A percentile compares a stretch with the other conserved stretches of the same genome.
phyloP scores from a whole-genome alignment of 1,140 invertebrate genomes.

The Papilio helenus region DNA sequence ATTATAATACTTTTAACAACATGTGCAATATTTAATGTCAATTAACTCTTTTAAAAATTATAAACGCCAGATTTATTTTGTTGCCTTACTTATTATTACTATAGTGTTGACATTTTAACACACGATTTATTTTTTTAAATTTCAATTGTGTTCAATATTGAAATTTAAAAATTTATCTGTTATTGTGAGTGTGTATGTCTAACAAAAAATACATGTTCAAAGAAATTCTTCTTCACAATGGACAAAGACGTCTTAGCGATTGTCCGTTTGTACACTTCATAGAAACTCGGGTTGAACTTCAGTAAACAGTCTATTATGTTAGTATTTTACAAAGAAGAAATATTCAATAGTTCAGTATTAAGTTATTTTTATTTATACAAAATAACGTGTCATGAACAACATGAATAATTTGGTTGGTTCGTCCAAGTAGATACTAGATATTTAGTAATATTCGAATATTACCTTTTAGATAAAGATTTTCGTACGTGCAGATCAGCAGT shows the following conservation, averaged over 20 bases:
- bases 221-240: not conserved
- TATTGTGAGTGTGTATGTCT: not conserved
- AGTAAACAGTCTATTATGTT: constrained; percentile 6
- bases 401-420: not conserved
- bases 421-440: not conserved
- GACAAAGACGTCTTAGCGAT: not conserved
- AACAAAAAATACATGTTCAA: not conserved
- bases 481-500: not conserved
- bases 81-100: not conserved
- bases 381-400: too few species aligned
- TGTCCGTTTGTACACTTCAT: constrained; percentile 8
- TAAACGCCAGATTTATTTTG: not conserved
- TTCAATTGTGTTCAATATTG: too few species aligned
- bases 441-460: not conserved
- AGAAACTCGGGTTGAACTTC: not conserved
- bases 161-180: too few species aligned
- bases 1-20: not conserved
- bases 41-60: not conserved
- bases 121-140: too few species aligned
- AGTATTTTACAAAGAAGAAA: not conserved
- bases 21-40: not conserved
- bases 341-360: too few species aligned
- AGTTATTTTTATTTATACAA: too few species aligned
- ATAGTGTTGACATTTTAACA: not conserved
- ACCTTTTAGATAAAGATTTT: constrained; percentile 3